These are phyloP conservation scores for Aspidoscelis tigris DNA, from an alignment of 2,113 vertebrate genomes.

Conservation along the genomic window DNA sequence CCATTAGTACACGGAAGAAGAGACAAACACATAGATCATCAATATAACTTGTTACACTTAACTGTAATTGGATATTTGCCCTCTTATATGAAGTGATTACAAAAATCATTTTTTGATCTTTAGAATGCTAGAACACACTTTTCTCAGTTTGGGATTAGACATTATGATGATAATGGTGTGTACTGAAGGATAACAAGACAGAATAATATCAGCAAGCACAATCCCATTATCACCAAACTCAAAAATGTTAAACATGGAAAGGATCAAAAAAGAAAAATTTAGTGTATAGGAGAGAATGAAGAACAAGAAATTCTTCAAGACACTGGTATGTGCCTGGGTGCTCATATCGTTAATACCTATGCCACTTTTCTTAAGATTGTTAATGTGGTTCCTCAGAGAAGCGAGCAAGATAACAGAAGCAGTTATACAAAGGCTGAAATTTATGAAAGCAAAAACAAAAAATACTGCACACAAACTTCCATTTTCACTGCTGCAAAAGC, in stretches of 20 bases:
- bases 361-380: background rate
- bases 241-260: background rate
- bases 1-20: too few relatives aligned
- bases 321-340: constrained; percentile 35
- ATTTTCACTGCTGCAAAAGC: background rate
- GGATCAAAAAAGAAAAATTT: background rate
- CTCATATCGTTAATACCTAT: background rate
- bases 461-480: constrained; percentile 22
- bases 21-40: too few relatives aligned
- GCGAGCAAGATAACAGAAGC: constrained; percentile 26
- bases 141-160: background rate
- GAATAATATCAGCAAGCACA: background rate
- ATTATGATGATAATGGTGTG: background rate
- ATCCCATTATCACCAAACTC: background rate
- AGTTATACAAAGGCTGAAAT: constrained; percentile 37
- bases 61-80: too few relatives aligned
- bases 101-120: background rate
- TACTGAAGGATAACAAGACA: background rate
- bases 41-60: too few relatives aligned
- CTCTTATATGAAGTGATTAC: too few relatives aligned
- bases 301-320: constrained; percentile 39
- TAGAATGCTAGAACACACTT: background rate
- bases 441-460: accelerated
- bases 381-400: constrained; percentile 33
- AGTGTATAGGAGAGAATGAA: constrained; percentile 28